Base-by-base conservation (phyloP, 2,113 vertebrate genomes). In the Opisthocomus hoazin region DNA sequence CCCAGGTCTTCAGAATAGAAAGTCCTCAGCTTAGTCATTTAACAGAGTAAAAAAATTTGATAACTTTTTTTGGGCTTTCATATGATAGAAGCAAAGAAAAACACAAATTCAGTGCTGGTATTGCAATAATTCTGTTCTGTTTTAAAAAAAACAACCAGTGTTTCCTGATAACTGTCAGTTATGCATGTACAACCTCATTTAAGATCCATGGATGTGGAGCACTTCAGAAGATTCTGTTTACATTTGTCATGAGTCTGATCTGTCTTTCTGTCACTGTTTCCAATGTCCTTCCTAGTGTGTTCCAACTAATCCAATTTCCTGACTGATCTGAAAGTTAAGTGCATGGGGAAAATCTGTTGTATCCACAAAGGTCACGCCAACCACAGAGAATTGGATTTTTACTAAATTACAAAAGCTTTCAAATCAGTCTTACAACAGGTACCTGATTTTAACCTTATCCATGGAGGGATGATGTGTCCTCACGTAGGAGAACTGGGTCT, bases 391-490 rank as follows among this genome's bases (percentile, higher is more conserved):
- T 26, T 87, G 70, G 48, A 61, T 80, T 90, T 93, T 93, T 80
- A 77, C 66, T 90, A 76, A 93, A 87, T 89, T 96, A 61, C 50
- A 76, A 90, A 94, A 93, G 81, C 89, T 95, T 92, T 91, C 76
- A 84, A 87, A 75, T 76, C 58, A 82, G 34, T 89, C 74, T 91
- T 87, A 65, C 12, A 91, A 50, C 37, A 69, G n/a, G 57, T 83
- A 46, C 54, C 36, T 84, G 41, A 50, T 71, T 91, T 92, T 92
- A 90, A 85, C 57, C 51, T 90, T 90, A 60, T 9, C 65, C 17
- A 3, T 17, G 37, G 50, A 63, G 50, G 70, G 57, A 26, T 58
- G 66, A 66, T 57, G 13, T 30, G 24, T 69, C 29, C 60, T 76
- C 15, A 37, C 2, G 2, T 15, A n/a, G 69, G 60, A 90, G 58